phyloP scores from a whole-genome alignment of 2,113 vertebrate species.

The Dipodomys stephensi region DNA sequence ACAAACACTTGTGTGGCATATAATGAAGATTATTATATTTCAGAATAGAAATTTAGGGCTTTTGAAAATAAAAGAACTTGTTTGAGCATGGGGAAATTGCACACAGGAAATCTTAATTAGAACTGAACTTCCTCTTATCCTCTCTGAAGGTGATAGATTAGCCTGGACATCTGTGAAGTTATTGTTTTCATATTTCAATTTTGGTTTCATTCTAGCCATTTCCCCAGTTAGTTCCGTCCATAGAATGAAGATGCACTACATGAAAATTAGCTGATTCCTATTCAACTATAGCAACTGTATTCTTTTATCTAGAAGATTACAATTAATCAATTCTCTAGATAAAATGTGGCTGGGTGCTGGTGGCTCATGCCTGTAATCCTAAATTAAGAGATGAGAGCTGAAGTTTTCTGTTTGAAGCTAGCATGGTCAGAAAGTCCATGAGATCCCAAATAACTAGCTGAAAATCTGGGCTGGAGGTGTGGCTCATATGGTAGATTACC shows the following conservation, averaged over 20 bases:
- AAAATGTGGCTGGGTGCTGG: no score
- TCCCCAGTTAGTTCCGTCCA: background rate
- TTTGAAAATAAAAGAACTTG: background rate
- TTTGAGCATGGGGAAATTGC: background rate
- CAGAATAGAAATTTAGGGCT: background rate
- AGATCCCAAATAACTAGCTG: no score
- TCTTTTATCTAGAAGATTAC: background rate
- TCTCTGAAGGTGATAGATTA: background rate
- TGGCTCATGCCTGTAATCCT: no score
- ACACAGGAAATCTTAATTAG: background rate
- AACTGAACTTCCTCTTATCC: background rate
- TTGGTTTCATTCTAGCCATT: background rate
- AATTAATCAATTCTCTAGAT: no score
- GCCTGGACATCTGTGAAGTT: background rate
- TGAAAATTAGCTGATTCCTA: background rate
- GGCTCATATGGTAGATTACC: no score
- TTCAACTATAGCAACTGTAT: background rate
- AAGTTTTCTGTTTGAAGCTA: no score
- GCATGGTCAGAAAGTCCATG: no score
- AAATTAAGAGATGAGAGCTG: no score
- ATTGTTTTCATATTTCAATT: background rate
- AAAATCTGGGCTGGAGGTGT: no score
- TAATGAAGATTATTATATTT: background rate
- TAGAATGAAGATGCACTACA: background rate
- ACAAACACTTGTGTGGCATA: background rate